Percentiles rank a stretch among this genome's conserved stretches.
Evolutionary conservation across 1,140 invertebrate species (phyloP).

Genomic region (Drosophila yakuba): DNA sequence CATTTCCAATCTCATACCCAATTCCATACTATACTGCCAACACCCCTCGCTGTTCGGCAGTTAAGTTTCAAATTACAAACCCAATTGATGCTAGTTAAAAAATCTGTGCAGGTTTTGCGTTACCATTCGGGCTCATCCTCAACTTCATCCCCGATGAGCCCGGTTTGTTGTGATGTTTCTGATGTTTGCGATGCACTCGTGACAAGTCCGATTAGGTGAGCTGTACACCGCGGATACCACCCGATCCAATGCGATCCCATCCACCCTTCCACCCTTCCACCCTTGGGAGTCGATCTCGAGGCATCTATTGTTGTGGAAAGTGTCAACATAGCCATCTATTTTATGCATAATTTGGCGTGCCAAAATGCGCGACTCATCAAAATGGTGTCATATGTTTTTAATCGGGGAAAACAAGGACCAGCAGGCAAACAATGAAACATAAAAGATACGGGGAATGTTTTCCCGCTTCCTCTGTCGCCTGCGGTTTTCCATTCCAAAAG

Average conservation of each 20-base stretch:
- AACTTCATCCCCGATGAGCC: conserved; percentile 13
- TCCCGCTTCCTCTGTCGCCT: not conserved
- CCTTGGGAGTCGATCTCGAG: not conserved
- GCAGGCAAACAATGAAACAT: not conserved
- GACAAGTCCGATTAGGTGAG: conserved; percentile 74
- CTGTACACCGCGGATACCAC: not conserved
- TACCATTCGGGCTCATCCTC: conserved; percentile 7
- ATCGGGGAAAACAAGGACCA: conserved; percentile 36
- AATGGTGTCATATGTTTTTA: conserved; percentile 81
- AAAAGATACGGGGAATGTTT: not conserved
- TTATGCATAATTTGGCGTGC: conserved; percentile 67
- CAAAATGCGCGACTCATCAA: conserved; percentile 56
- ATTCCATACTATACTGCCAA: conserved; percentile 4
- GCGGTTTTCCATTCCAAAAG: conserved; percentile 3
- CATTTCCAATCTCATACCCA: conserved; percentile 1
- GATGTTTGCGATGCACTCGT: conserved; percentile 59
- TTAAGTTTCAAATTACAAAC: conserved; percentile 57
- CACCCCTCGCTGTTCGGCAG: conserved; percentile 21
- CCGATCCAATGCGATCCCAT: not conserved
- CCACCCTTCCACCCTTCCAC: not conserved
- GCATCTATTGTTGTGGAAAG: conserved; percentile 20
- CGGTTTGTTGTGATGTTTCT: conserved; percentile 59
- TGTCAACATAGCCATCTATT: conserved; percentile 72
- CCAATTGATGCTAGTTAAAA: conserved; percentile 60
- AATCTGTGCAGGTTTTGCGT: conserved; percentile 35